These are phyloP conservation scores for Drosophila diplacantha DNA, from an alignment of 2,888 invertebrate species.

Conservation along the genomic window DNA sequence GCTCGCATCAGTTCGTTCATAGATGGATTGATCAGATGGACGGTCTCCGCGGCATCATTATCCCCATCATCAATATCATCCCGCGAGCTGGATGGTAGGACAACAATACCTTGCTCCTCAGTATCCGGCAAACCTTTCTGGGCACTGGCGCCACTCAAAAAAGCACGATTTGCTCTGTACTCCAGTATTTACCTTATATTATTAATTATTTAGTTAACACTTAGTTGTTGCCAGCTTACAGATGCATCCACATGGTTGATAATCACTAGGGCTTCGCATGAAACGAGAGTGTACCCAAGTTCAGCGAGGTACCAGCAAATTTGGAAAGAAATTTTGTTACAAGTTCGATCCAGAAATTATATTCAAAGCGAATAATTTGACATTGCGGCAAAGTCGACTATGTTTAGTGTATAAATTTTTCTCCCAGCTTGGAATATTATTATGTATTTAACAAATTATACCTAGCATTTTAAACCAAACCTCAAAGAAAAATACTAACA, in stretches of 20 bases:
- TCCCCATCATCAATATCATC: not conserved
- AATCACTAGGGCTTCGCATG: too few species aligned
- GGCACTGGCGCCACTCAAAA: not conserved
- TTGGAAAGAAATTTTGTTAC: conserved; percentile 2
- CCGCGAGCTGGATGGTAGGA: not conserved
- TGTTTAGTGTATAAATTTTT: not conserved
- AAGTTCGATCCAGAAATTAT: not conserved
- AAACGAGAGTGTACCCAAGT: not conserved
- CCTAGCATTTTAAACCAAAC: too few species aligned
- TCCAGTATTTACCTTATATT: not conserved
- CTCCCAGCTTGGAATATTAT: not conserved
- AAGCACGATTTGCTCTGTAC: conserved; percentile 11
- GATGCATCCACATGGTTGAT: conserved; percentile 12
- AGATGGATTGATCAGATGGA: conserved; percentile 23
- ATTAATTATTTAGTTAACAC: not conserved
- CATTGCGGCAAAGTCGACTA: not conserved
- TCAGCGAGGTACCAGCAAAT: not conserved
- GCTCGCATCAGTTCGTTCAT: conserved; percentile 27
- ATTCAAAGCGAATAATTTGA: not conserved
- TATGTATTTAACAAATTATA: not conserved
- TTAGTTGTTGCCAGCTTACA: not conserved
- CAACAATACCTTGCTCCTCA: not conserved
- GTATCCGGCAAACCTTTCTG: not conserved
- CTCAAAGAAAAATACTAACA: not conserved
- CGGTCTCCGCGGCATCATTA: not conserved